phyloP scores from a whole-genome alignment of 2,113 vertebrate species.

The Platycercus adscitus region DNA sequence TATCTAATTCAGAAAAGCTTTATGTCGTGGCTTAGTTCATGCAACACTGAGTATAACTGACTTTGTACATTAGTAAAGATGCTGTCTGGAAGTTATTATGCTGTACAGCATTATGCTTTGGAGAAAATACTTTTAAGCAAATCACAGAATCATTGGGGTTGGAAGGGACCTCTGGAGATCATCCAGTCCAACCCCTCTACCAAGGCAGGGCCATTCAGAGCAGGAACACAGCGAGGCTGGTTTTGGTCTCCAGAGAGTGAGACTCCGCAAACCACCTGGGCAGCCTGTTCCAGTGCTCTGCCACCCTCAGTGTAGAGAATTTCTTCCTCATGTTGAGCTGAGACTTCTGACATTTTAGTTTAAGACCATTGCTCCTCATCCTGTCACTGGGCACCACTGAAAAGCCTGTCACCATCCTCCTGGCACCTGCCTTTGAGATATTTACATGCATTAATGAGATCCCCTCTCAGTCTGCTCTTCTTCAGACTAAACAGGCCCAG shows the following conservation, averaged over 20 bases:
- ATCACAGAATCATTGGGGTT: background rate
- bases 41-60: background rate
- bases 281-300: background rate
- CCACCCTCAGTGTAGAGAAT: background rate
- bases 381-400: background rate
- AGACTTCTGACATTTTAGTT: background rate
- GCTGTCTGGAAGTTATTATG: background rate
- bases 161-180: background rate
- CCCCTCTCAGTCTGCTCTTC: background rate
- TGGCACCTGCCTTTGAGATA: background rate
- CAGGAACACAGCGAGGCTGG: background rate
- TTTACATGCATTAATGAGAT: background rate
- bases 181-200: background rate
- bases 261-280: background rate
- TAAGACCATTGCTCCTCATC: background rate
- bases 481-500: background rate
- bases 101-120: background rate
- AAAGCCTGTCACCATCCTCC: background rate
- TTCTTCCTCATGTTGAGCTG: background rate
- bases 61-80: background rate
- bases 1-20: background rate
- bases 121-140: background rate
- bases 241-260: background rate
- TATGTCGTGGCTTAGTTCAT: background rate
- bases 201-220: background rate